These are phyloP conservation scores for Diarsia mendica DNA, from an alignment of 2,888 invertebrate species.

Conservation along the genomic window DNA sequence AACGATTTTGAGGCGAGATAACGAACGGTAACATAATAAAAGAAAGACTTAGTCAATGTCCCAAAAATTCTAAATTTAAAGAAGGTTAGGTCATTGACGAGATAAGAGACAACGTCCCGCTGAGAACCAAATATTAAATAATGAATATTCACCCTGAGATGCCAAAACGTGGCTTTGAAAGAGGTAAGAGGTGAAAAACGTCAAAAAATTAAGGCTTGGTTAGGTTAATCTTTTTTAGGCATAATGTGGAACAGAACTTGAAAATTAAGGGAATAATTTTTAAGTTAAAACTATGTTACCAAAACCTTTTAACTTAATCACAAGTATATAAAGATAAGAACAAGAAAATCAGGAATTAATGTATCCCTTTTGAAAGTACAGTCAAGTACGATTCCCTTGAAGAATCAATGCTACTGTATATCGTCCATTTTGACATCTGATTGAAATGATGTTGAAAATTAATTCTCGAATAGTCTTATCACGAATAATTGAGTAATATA, in stretches of 20 bases:
- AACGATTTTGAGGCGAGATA: conserved; percentile 27
- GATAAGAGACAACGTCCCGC: conserved; percentile 46
- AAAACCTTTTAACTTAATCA: neutral
- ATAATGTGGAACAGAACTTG: no score
- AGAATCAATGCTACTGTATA: neutral
- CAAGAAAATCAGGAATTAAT: neutral
- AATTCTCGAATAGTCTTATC: conserved; percentile 65
- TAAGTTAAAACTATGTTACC: neutral
- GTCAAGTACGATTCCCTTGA: neutral
- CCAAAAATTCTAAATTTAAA: conserved; percentile 50
- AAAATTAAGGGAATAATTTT: neutral
- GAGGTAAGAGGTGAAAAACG: no score
- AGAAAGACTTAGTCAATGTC: conserved; percentile 23
- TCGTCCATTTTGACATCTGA: neutral
- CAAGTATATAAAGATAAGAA: neutral
- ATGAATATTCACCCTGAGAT: conserved; percentile 37
- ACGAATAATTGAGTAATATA: conserved; percentile 74
- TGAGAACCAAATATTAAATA: conserved; percentile 42
- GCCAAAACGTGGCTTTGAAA: conserved; percentile 24
- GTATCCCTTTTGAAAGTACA: neutral
- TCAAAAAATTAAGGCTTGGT: neutral
- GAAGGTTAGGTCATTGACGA: conserved; percentile 54
- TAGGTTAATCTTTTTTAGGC: neutral
- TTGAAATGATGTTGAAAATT: conserved; percentile 54
- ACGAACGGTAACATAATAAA: conserved; percentile 35